phyloP scores from a whole-genome alignment of 2,113 vertebrate species.

The Turnix velox region DNA sequence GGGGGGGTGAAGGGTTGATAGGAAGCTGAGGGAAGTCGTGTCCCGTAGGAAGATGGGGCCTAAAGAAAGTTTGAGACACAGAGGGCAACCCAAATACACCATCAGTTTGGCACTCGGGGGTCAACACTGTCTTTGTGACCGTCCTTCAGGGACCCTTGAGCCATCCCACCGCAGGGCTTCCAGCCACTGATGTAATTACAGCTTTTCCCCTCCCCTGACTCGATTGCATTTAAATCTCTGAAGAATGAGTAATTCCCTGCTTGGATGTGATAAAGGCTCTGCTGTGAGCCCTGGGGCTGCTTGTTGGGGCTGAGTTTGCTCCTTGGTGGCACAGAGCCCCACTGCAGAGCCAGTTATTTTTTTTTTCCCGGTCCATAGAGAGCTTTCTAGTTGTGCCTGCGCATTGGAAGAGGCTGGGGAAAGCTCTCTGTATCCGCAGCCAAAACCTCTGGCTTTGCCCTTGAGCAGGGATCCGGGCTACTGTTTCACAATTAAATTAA shows the following conservation, averaged over 20 bases:
- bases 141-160: background rate
- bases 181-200: background rate
- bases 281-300: background rate
- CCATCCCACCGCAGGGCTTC: background rate
- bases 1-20: background rate
- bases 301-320: background rate
- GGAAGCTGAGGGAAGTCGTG: background rate
- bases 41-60: background rate
- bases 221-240: background rate
- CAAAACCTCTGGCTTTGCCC: conserved; percentile 25
- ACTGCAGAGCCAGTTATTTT: background rate
- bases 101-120: background rate
- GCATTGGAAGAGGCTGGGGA: background rate
- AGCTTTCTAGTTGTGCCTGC: background rate
- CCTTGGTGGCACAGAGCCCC: background rate
- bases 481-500: conserved; percentile 50
- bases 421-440: background rate
- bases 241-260: conserved; percentile 35
- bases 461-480: conserved; percentile 9
- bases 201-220: background rate
- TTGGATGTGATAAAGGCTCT: background rate
- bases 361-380: background rate
- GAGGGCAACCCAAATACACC: accelerated
- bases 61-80: background rate
- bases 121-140: background rate